Evolutionary conservation across 2,888 invertebrate species (phyloP).

Genomic region (Ophion ellenae): DNA sequence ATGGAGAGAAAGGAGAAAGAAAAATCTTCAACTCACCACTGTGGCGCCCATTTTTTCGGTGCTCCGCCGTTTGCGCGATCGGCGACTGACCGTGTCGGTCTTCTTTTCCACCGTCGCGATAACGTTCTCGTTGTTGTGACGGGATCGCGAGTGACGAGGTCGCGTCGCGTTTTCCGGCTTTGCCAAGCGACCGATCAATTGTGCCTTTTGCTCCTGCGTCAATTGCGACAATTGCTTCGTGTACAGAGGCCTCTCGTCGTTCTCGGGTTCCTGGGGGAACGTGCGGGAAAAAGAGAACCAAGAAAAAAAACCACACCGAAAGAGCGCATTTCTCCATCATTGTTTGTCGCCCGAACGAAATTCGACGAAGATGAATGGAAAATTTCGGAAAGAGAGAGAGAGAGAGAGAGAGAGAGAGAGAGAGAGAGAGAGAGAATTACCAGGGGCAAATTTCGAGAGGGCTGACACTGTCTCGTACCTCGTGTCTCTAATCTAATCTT

Average conservation of each 20-base stretch:
- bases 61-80: constrained; percentile 87
- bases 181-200: constrained; percentile 78
- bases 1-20: constrained; percentile 4
- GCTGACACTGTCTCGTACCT: constrained; percentile 53
- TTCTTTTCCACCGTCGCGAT: constrained; percentile 80
- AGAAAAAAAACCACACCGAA: background rate
- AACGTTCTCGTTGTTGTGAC: constrained; percentile 78
- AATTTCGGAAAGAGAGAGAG: constrained; percentile 1
- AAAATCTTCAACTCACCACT: constrained; percentile 85
- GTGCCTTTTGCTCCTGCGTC: constrained; percentile 79
- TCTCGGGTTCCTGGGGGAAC: constrained; percentile 78
- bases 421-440: constrained; percentile 38
- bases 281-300: background rate
- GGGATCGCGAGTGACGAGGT: constrained; percentile 76
- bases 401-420: background rate
- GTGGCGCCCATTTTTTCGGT: constrained; percentile 86
- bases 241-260: constrained; percentile 78
- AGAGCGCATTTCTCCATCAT: background rate
- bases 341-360: no score
- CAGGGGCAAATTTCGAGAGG: constrained; percentile 59
- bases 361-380: no score
- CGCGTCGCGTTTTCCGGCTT: constrained; percentile 77
- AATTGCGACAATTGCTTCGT: constrained; percentile 79
- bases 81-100: constrained; percentile 82
- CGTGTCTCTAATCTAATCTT: constrained; percentile 59